phyloP scores from a whole-genome alignment of 2,113 vertebrate genomes.

The Pica pica region DNA sequence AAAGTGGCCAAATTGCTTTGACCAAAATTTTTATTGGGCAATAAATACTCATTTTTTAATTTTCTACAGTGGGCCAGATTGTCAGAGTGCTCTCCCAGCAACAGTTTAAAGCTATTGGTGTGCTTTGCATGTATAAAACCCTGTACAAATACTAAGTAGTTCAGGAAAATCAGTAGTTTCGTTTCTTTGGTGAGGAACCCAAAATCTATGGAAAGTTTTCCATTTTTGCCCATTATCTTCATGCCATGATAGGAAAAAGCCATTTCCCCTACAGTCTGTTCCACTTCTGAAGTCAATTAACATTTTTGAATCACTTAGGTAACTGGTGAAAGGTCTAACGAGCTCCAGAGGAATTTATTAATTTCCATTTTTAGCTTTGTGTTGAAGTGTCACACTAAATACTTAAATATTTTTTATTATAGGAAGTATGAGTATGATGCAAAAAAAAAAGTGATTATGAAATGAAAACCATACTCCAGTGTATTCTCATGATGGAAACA shows the following conservation, averaged over 20 bases:
- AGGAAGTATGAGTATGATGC: neutral
- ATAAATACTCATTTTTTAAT: neutral
- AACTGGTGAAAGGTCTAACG: neutral
- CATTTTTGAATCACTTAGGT: neutral
- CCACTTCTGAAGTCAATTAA: neutral
- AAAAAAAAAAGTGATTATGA: neutral
- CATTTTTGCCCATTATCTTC: neutral
- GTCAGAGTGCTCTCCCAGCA: neutral
- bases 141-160: neutral
- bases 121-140: neutral
- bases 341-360: neutral
- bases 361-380: neutral
- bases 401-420: neutral
- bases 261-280: neutral
- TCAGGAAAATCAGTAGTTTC: neutral
- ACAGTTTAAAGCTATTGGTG: neutral
- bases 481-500: neutral
- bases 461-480: neutral
- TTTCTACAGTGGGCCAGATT: neutral
- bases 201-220: neutral
- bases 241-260: neutral
- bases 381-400: neutral
- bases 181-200: neutral
- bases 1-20: neutral
- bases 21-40: neutral